A percentile compares a stretch with the other conserved stretches of the same genome.
These are phyloP conservation scores for Tribolium freemani DNA, from an alignment of 2,888 invertebrate genomes.

Conservation along the genomic window DNA sequence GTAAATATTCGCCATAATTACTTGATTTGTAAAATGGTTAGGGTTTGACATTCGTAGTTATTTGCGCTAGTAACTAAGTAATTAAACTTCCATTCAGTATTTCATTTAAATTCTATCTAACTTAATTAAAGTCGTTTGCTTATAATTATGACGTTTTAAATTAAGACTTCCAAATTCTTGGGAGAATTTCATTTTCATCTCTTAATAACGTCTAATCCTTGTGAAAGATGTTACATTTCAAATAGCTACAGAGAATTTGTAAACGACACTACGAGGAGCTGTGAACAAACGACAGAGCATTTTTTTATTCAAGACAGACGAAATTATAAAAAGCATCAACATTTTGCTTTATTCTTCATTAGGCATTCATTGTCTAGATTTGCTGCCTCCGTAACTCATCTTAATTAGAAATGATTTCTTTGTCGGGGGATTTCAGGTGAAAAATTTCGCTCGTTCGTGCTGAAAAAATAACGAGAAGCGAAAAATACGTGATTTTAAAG, in stretches of 20 bases:
- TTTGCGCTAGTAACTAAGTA: not conserved
- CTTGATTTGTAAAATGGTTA: not conserved
- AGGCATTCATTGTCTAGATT: slow-evolving; percentile 1
- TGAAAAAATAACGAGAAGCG: not conserved
- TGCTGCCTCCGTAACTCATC: not conserved
- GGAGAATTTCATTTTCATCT: not conserved
- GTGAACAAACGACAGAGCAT: not conserved
- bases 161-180: not conserved
- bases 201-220: not conserved
- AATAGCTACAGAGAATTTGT: not conserved
- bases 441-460: not conserved
- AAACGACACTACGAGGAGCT: not conserved
- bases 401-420: slow-evolving; percentile 5
- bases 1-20: not conserved
- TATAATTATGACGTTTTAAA: slow-evolving; percentile 10
- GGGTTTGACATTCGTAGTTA: not conserved
- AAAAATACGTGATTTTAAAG: not conserved
- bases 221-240: not conserved
- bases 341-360: slow-evolving; percentile 6
- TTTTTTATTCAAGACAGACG: not conserved
- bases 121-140: slow-evolving; percentile 5
- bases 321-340: not conserved
- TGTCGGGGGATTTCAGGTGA: not conserved
- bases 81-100: not conserved
- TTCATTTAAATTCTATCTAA: not conserved